Percentiles rank a stretch among this genome's conserved stretches.
phyloP scores from a whole-genome alignment of 37 sponge, comb jelly and placozoan genomes.

The Petrosia ficiformis region DNA sequence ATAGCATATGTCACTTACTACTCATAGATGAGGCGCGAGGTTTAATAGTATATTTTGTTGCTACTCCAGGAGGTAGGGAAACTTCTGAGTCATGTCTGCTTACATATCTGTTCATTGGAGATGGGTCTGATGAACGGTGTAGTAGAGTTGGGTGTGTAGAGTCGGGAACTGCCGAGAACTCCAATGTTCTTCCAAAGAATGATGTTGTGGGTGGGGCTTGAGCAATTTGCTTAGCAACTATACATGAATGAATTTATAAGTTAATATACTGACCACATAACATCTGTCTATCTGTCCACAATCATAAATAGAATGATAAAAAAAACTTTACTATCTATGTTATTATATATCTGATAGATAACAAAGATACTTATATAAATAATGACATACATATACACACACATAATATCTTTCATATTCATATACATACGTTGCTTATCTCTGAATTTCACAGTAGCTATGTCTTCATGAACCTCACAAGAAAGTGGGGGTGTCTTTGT shows the following conservation, averaged over 20 bases:
- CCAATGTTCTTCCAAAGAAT: background rate
- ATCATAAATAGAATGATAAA: too few relatives aligned
- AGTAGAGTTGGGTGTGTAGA: too few relatives aligned
- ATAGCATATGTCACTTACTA: too few relatives aligned
- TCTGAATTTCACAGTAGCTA: background rate
- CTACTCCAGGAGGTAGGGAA: too few relatives aligned
- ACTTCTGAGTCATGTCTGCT: too few relatives aligned
- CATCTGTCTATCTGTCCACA: too few relatives aligned
- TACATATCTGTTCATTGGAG: background rate
- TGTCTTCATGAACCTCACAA: background rate
- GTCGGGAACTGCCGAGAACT: too few relatives aligned
- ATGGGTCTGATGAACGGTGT: background rate
- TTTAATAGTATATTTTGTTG: too few relatives aligned
- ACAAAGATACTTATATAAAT: background rate
- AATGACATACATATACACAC: background rate
- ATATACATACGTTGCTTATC: background rate
- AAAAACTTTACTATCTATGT: too few relatives aligned
- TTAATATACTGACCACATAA: too few relatives aligned
- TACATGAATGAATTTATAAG: background rate
- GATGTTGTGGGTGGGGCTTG: background rate
- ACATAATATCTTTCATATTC: background rate
- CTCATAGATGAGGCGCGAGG: too few relatives aligned
- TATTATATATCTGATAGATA: too few relatives aligned
- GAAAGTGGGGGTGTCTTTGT: background rate
- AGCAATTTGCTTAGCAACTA: background rate